These are phyloP conservation scores for Vanessa tameamea DNA, from an alignment of 1,140 invertebrate genomes.

Conservation along the genomic window DNA sequence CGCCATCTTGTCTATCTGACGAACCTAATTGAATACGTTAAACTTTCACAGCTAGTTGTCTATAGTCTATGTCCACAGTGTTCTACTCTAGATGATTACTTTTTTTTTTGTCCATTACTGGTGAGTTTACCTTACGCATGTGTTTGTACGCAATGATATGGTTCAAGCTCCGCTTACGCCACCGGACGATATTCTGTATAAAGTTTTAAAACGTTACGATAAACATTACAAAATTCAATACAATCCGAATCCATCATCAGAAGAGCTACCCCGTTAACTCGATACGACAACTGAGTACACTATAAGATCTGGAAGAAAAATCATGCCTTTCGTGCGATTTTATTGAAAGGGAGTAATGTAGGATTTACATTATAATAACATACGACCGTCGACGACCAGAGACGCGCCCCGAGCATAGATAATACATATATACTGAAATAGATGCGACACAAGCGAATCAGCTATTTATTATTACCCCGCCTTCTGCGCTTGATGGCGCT, in stretches of 20 bases:
- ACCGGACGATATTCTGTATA: slow-evolving; percentile 36
- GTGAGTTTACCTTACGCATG: slow-evolving; percentile 10
- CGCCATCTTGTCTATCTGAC: no score
- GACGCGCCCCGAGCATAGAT: no score
- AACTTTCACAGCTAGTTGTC: no score
- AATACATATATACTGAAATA: no score
- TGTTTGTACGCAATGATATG: slow-evolving; percentile 36
- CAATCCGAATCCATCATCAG: not conserved
- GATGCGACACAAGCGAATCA: no score
- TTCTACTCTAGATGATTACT: no score
- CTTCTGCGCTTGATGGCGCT: no score
- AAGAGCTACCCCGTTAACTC: not conserved
- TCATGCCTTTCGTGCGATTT: slow-evolving; percentile 20
- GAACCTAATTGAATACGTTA: no score
- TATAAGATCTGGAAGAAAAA: slow-evolving; percentile 16
- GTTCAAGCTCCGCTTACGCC: slow-evolving; percentile 35
- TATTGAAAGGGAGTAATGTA: slow-evolving; percentile 23
- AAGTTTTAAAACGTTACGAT: slow-evolving; percentile 37
- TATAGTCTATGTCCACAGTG: no score
- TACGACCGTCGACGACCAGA: no score
- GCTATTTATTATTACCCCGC: no score
- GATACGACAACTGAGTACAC: not conserved
- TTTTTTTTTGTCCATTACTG: no score
- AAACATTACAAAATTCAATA: slow-evolving; percentile 36
- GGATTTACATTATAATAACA: not conserved